These are phyloP conservation scores for Styela clava DNA, from an alignment of 23 tunicate genomes.

Conservation along the genomic window DNA sequence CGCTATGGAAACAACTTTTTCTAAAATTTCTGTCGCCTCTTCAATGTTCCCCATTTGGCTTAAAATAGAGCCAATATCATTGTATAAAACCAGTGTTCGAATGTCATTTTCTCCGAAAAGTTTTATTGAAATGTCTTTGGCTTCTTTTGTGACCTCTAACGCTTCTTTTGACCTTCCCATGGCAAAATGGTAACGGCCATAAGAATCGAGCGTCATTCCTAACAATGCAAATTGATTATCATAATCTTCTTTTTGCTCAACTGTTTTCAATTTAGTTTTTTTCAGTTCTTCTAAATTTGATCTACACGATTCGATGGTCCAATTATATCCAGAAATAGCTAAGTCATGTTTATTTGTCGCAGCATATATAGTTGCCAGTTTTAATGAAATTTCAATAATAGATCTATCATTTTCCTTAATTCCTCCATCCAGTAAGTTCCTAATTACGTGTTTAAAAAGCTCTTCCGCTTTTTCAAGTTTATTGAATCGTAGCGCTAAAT, in stretches of 20 bases:
- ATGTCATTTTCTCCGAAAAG: constrained; percentile 64
- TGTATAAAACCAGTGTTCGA: constrained; percentile 65
- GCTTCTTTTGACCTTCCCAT: constrained; percentile 32
- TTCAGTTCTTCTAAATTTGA: constrained; percentile 36
- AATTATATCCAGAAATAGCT: constrained; percentile 65
- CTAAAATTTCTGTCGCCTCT: constrained; percentile 30
- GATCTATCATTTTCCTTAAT: constrained; percentile 41
- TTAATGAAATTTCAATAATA: constrained; percentile 65
- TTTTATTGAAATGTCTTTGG: constrained; percentile 38
- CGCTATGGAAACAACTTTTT: constrained; percentile 22
- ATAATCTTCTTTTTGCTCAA: constrained; percentile 9
- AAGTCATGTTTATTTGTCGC: constrained; percentile 36
- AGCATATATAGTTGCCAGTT: constrained; percentile 82
- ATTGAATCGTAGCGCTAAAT: constrained; percentile 32
- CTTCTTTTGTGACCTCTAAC: constrained; percentile 51
- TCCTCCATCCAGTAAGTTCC: constrained; percentile 53
- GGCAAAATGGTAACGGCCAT: constrained; percentile 65
- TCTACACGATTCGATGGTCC: constrained; percentile 37
- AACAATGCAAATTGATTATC: constrained; percentile 39
- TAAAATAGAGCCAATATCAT: constrained; percentile 53
- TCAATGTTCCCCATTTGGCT: constrained; percentile 31
- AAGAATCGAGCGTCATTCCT: constrained; percentile 91
- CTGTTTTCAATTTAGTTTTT: neutral
- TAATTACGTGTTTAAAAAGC: constrained; percentile 39
- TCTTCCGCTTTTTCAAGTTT: constrained; percentile 57